Evolutionary conservation across 2,797 vertebrate genomes (phyloP).

Genomic region (Megalops cyprinoides): DNA sequence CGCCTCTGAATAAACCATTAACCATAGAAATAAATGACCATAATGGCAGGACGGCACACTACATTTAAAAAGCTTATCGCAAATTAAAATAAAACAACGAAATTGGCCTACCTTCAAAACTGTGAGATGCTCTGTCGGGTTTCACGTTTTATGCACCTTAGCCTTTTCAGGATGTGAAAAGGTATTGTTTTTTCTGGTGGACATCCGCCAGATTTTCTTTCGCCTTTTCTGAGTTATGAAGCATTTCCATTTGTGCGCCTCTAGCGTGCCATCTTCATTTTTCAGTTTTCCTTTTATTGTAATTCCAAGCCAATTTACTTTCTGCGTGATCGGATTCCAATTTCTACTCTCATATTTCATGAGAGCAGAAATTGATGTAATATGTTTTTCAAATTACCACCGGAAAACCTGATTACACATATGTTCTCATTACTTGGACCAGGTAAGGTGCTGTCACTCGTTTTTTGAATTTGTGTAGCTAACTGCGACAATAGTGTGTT

Average conservation of each 20-base stretch:
- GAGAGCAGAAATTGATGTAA: background rate
- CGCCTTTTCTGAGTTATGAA: background rate
- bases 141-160: background rate
- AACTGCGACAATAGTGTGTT: too few relatives aligned
- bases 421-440: background rate
- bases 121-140: background rate
- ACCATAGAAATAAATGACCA: too few relatives aligned
- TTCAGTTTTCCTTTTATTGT: slow-evolving; percentile 7
- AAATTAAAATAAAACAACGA: background rate
- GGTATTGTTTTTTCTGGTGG: background rate
- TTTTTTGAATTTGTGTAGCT: too few relatives aligned
- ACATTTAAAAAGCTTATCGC: too few relatives aligned
- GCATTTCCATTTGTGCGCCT: background rate
- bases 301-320: background rate
- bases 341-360: slow-evolving; percentile 15
- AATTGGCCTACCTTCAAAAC: background rate
- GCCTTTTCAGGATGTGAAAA: background rate
- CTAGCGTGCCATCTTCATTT: background rate
- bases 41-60: too few relatives aligned
- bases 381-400: background rate
- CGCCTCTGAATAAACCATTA: background rate
- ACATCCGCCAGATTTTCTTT: background rate
- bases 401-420: background rate
- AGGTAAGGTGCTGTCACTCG: background rate
- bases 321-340: slow-evolving; percentile 6